Base-by-base conservation (phyloP, 2,797 vertebrate genomes). In the Diglossa cyanea region DNA sequence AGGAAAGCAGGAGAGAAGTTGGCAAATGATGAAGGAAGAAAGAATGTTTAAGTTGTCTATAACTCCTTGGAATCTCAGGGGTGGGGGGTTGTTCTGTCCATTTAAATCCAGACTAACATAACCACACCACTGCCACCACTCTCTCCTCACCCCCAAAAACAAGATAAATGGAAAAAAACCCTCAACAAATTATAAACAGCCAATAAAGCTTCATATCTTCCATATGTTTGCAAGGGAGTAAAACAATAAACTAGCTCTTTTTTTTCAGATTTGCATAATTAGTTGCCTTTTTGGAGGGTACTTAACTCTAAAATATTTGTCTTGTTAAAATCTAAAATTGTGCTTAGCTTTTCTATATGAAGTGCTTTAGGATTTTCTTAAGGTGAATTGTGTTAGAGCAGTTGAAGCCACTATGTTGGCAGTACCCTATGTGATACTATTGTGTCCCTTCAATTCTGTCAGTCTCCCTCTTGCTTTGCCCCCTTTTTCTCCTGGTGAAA, bases 311-410 rank as follows among this genome's bases (percentile, higher is more conserved):
- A 58, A 92, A 71, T 60, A 61, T 42, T 83, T 76, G 7, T 47
- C 62, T 14, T 44, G 33, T 82, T 85, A 67, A 65, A 60, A 88
- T 44, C 6, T 60, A 37, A 89, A 88, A 71, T 60, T 50, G 13
- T 57, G 13, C 40, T 88, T 85, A 24, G 7, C 13, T 77, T 3
- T 76, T 84, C 17, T 47, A 5, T 30, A 28, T 33, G 4, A 76
- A 90, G 35, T n/a, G 8, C 13, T 63, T 62, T 51, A 68, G 73
- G 33, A 70, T 90, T 75, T 88, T 93, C n/a, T 83, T 16, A 86
- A 72, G 54, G 54, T 66, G 7, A 88, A 60, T 63, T 57, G 10
- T 87, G 40, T 47, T 87, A 72, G 8, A 91, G 39, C 33, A 53
- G 24, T 45, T 70, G 57, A 72, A 86, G 86, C 28, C 23, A 30